These are phyloP conservation scores for Cabera pusaria DNA, from an alignment of 2,888 invertebrate species.

Conservation along the genomic window DNA sequence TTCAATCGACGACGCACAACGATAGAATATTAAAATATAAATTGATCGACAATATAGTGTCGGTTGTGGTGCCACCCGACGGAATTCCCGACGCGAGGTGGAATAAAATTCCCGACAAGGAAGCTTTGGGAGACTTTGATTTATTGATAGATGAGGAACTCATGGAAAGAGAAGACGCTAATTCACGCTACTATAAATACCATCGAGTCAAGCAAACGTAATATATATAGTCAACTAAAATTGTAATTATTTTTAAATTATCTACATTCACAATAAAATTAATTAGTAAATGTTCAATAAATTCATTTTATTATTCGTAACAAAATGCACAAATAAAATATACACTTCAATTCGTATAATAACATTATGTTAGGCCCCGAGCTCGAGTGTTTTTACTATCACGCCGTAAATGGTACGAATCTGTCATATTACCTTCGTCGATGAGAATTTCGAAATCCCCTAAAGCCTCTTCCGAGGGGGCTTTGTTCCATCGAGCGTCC, in stretches of 20 bases:
- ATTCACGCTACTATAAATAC: conserved; percentile 49
- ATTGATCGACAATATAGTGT: conserved; percentile 95
- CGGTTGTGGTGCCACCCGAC: conserved; percentile 94
- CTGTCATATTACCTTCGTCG: conserved; percentile 89
- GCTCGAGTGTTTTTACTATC: conserved; percentile 34
- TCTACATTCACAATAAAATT: too few species aligned
- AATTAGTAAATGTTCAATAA: too few species aligned
- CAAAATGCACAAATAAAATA: too few species aligned
- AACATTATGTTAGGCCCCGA: too few species aligned
- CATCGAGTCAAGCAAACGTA: conserved; percentile 44
- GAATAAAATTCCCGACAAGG: conserved; percentile 90
- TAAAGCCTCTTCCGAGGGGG: conserved; percentile 87
- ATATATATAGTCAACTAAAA: too few species aligned
- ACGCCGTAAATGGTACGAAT: conserved; percentile 42
- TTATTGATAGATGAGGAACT: conserved; percentile 94
- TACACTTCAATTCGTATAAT: conserved; percentile 6
- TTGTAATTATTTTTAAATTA: too few species aligned
- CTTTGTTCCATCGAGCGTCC: conserved; percentile 93
- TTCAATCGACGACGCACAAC: conserved; percentile 96
- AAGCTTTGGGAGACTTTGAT: conserved; percentile 92
- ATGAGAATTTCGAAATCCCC: conserved; percentile 89
- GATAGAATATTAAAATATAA: conserved; percentile 97
- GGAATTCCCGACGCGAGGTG: conserved; percentile 95
- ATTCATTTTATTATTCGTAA: too few species aligned
- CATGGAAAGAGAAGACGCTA: conserved; percentile 85